phyloP scores from a whole-genome alignment of 1,140 invertebrate genomes.

The Dufourea novaeangliae region DNA sequence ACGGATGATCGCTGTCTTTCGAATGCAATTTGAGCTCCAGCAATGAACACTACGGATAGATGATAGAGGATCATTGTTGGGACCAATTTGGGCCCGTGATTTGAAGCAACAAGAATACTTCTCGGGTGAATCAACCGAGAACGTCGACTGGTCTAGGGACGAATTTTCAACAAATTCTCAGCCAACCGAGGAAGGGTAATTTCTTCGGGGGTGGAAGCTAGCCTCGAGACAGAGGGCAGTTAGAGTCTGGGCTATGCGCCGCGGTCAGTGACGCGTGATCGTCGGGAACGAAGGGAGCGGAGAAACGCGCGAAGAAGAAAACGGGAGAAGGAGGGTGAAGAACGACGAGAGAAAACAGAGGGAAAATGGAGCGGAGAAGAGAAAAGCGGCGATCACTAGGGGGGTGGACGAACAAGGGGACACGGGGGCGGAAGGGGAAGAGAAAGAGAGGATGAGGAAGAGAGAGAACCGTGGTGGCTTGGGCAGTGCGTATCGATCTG shows the following conservation, averaged over 20 bases:
- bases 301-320: constrained; percentile 14
- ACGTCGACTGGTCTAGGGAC: background rate
- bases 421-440: constrained; percentile 30
- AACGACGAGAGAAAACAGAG: constrained; percentile 4
- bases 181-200: background rate
- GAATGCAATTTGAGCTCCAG: background rate
- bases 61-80: background rate
- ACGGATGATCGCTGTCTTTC: background rate
- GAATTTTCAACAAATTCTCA: background rate
- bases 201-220: background rate
- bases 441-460: constrained; percentile 59
- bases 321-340: background rate
- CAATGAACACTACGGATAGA: no score
- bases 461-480: constrained; percentile 75
- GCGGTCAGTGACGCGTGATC: constrained; percentile 29
- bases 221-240: constrained; percentile 48
- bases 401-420: background rate
- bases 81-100: background rate
- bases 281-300: background rate
- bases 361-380: constrained; percentile 11
- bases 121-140: background rate
- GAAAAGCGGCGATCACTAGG: constrained; percentile 28
- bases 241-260: constrained; percentile 7
- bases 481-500: constrained; percentile 82
- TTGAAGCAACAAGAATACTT: no score